These are phyloP conservation scores for Gasterosteus aculeatus DNA, from an alignment of 2,113 vertebrate genomes.

Conservation along the genomic window DNA sequence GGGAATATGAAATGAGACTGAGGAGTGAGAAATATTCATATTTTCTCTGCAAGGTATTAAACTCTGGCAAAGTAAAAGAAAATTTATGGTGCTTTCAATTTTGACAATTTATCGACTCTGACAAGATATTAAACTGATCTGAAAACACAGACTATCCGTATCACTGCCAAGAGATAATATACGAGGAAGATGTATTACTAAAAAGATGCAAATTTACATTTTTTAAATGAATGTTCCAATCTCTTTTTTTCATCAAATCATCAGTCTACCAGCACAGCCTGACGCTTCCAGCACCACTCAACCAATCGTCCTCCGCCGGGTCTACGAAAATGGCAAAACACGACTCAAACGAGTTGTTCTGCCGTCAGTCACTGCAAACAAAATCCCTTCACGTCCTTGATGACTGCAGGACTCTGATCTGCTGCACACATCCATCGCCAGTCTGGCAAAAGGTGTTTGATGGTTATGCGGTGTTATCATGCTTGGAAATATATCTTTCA, in stretches of 20 bases:
- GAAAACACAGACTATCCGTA: constrained; percentile 72
- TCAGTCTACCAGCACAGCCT: constrained; percentile 18
- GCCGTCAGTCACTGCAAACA: constrained; percentile 50
- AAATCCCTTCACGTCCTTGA: constrained; percentile 61
- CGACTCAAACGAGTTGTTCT: constrained; percentile 57
- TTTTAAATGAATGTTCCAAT: constrained; percentile 59
- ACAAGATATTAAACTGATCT: constrained; percentile 75
- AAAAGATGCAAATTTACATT: constrained; percentile 74
- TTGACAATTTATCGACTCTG: constrained; percentile 69
- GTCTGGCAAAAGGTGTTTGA: constrained; percentile 51
- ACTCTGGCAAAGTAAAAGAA: constrained; percentile 68
- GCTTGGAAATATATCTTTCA: not conserved
- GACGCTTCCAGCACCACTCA: constrained; percentile 53
- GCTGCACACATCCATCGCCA: constrained; percentile 53
- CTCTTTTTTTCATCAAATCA: constrained; percentile 60
- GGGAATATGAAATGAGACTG: constrained; percentile 67
- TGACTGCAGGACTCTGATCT: constrained; percentile 46
- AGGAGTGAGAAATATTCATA: constrained; percentile 74
- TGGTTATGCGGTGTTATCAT: not conserved
- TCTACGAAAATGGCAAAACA: constrained; percentile 38
- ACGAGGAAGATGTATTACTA: constrained; percentile 64
- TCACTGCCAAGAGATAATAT: constrained; percentile 38
- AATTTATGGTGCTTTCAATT: constrained; percentile 65
- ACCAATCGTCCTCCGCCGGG: constrained; percentile 36
- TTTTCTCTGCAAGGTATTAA: constrained; percentile 69